Conservation (phyloP, 2,888 invertebrate species). For the Hyalella azteca region DNA sequence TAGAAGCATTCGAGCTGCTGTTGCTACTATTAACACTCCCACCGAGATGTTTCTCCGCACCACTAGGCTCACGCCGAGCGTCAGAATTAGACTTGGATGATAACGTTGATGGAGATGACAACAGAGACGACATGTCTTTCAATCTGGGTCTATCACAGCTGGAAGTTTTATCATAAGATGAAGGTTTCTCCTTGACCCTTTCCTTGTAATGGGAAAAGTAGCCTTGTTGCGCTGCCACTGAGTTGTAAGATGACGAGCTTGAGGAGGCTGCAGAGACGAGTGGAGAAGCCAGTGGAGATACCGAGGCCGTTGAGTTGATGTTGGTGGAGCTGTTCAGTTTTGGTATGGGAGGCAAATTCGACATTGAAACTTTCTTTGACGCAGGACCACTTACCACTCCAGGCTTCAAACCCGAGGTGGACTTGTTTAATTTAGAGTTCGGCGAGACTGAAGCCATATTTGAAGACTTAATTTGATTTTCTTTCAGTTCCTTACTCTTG, state of each 20-base stretch:
- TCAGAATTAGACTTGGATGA: constrained; percentile 42
- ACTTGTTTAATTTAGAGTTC: constrained; percentile 39
- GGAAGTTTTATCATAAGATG: neutral
- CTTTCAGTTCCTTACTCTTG: constrained; percentile 64
- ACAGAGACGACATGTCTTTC: constrained; percentile 48
- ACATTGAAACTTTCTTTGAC: constrained; percentile 69
- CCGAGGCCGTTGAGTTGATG: constrained; percentile 48
- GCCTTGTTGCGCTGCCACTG: neutral
- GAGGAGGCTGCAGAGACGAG: neutral
- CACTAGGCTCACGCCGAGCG: neutral
- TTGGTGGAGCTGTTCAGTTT: constrained; percentile 49
- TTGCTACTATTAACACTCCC: neutral
- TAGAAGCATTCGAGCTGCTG: neutral
- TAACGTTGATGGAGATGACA: too few relatives aligned
- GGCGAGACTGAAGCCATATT: constrained; percentile 40
- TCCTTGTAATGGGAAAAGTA: constrained; percentile 9
- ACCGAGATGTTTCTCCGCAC: neutral
- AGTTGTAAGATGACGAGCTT: neutral
- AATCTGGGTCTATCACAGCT: constrained; percentile 41
- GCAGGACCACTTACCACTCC: constrained; percentile 87
- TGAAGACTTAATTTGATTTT: constrained; percentile 68
- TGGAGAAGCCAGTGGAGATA: constrained; percentile 55
- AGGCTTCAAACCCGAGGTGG: constrained; percentile 74
- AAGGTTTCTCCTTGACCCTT: constrained; percentile 46
- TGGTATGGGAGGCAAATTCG: constrained; percentile 56